Conservation (phyloP, 2,797 vertebrate species). For the Vultur gryphus region DNA sequence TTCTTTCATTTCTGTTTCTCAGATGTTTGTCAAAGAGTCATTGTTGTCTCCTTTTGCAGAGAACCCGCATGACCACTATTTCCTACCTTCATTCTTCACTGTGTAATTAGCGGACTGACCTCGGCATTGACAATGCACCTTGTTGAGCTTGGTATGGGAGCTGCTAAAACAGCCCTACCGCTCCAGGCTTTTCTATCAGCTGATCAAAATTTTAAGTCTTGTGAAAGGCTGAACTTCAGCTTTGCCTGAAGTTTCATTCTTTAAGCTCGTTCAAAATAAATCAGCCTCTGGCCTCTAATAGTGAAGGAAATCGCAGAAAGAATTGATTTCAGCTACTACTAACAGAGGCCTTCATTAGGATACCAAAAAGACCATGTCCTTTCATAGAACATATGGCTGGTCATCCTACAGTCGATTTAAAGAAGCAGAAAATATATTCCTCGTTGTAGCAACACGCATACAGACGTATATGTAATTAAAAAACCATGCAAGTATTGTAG, state of each 20-base stretch:
- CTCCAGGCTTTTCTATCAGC: not conserved
- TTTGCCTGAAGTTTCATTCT: not conserved
- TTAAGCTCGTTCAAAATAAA: not conserved
- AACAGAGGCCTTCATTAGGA: not conserved
- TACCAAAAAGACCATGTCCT: not conserved
- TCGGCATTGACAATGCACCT: not conserved
- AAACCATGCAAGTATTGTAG: not conserved
- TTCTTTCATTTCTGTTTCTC: not conserved
- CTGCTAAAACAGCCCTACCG: not conserved
- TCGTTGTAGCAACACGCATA: not conserved
- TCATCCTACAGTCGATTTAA: not conserved
- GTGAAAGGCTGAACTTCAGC: not conserved
- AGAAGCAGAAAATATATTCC: not conserved
- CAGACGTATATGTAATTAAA: not conserved
- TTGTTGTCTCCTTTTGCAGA: not conserved
- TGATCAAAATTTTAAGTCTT: not conserved
- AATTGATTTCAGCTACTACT: not conserved
- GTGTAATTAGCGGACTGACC: not conserved
- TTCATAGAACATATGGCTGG: not conserved
- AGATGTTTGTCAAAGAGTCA: not conserved
- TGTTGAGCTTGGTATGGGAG: not conserved
- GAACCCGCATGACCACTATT: not conserved
- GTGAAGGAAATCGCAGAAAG: not conserved
- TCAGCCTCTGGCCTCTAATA: not conserved
- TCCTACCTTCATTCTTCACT: not conserved